Percentiles rank a stretch among this genome's conserved stretches.
Conservation (phyloP, 2,888 invertebrate genomes). For the Hyles lineata region DNA sequence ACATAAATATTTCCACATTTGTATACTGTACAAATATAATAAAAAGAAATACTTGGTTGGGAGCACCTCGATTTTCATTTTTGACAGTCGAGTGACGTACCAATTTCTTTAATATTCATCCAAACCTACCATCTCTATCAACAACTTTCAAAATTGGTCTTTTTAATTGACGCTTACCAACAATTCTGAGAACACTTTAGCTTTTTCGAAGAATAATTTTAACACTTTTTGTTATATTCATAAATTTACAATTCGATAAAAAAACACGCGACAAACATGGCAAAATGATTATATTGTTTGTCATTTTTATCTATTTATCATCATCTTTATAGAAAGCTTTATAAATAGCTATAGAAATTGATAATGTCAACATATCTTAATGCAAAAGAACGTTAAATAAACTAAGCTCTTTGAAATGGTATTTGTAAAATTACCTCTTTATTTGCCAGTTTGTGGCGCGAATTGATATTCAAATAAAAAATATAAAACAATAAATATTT, state of each 20-base stretch:
- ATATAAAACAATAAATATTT: neutral
- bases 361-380: neutral
- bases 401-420: neutral
- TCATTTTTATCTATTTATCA: neutral
- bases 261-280: conserved; percentile 4
- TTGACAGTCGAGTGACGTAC: conserved; percentile 28
- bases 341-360: neutral
- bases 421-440: neutral
- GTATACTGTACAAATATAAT: neutral
- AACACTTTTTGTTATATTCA: neutral
- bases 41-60: neutral
- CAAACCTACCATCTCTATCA: conserved; percentile 42
- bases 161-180: conserved; percentile 58
- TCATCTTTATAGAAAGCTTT: neutral
- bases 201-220: neutral
- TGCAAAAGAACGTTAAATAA: neutral
- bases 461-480: neutral
- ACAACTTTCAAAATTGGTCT: conserved; percentile 68
- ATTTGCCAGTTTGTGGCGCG: conserved; percentile 1
- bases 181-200: conserved; percentile 6
- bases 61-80: conserved; percentile 5
- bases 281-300: neutral
- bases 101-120: conserved; percentile 24
- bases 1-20: conserved; percentile 12
- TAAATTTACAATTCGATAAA: neutral